These are phyloP conservation scores for Ypsolopha scabrella DNA, from an alignment of 2,888 invertebrate species.

Conservation along the genomic window DNA sequence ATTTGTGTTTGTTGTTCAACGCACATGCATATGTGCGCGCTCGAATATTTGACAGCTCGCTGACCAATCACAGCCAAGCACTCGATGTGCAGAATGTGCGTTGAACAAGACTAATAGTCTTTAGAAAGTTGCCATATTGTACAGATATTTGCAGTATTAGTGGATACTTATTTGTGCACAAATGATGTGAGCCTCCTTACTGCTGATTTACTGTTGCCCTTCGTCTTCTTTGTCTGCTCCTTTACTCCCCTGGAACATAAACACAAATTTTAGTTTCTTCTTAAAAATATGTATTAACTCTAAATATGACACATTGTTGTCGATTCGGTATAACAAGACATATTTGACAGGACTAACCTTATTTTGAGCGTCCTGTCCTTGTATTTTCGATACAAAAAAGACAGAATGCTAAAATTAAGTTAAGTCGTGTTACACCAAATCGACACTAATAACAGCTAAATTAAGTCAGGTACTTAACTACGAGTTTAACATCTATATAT, in stretches of 20 bases:
- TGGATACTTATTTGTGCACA: slow-evolving; percentile 48
- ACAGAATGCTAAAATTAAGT: too few relatives aligned
- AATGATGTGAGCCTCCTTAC: slow-evolving; percentile 54
- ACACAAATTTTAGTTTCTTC: neutral
- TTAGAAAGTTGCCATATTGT: neutral
- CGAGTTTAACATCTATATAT: neutral
- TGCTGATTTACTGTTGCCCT: slow-evolving; percentile 49
- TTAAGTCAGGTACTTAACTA: too few relatives aligned
- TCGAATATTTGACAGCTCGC: too few relatives aligned
- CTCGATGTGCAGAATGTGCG: neutral
- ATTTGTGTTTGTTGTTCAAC: too few relatives aligned
- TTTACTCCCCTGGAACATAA: slow-evolving; percentile 53
- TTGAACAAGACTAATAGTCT: neutral
- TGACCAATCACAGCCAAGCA: too few relatives aligned
- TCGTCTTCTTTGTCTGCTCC: slow-evolving; percentile 61
- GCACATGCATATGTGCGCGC: too few relatives aligned
- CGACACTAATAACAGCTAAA: too few relatives aligned
- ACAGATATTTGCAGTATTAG: neutral
- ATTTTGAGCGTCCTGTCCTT: too few relatives aligned
- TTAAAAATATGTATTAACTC: neutral
- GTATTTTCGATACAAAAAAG: too few relatives aligned
- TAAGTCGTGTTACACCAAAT: too few relatives aligned
- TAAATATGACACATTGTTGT: neutral
- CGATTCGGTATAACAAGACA: too few relatives aligned
- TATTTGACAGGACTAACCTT: too few relatives aligned